These are phyloP conservation scores for Tor tambroides DNA, from an alignment of 2,113 vertebrate genomes.

Conservation along the genomic window DNA sequence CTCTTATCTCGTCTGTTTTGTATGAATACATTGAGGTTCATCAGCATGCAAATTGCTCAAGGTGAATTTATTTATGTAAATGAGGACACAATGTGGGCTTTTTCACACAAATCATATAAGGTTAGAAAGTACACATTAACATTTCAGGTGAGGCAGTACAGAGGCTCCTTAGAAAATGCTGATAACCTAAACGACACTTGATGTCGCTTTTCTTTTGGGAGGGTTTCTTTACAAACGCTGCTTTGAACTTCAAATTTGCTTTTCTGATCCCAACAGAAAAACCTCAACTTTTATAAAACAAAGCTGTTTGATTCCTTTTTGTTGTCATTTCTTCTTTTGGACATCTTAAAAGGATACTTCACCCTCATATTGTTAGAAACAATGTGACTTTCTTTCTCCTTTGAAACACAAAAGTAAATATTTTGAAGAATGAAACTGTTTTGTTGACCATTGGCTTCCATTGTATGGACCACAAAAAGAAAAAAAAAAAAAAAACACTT, in stretches of 20 bases:
- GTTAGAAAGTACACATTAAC: constrained; percentile 41
- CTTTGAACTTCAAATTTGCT: background rate
- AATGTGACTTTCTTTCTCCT: background rate
- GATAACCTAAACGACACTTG: constrained; percentile 5
- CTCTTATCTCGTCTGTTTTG: constrained; percentile 52
- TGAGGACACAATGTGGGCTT: constrained; percentile 54
- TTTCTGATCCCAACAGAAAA: background rate
- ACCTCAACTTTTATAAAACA: background rate
- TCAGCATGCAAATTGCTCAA: constrained; percentile 77
- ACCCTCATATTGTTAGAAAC: background rate
- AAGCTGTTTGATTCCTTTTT: background rate
- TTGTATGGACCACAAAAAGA: background rate
- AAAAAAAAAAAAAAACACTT: too few relatives aligned
- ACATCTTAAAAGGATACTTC: background rate
- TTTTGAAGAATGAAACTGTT: background rate
- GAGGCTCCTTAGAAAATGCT: background rate
- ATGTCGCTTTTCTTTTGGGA: background rate
- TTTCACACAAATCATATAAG: constrained; percentile 48
- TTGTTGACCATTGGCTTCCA: background rate
- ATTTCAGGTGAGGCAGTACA: constrained; percentile 46
- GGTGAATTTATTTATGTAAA: constrained; percentile 76
- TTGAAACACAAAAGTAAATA: background rate
- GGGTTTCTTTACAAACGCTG: background rate
- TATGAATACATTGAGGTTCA: constrained; percentile 69
- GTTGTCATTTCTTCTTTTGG: background rate